A percentile compares a stretch with the other conserved stretches of the same genome.
These are phyloP conservation scores for Falco cherrug DNA, from an alignment of 2,797 vertebrate species.

Conservation along the genomic window DNA sequence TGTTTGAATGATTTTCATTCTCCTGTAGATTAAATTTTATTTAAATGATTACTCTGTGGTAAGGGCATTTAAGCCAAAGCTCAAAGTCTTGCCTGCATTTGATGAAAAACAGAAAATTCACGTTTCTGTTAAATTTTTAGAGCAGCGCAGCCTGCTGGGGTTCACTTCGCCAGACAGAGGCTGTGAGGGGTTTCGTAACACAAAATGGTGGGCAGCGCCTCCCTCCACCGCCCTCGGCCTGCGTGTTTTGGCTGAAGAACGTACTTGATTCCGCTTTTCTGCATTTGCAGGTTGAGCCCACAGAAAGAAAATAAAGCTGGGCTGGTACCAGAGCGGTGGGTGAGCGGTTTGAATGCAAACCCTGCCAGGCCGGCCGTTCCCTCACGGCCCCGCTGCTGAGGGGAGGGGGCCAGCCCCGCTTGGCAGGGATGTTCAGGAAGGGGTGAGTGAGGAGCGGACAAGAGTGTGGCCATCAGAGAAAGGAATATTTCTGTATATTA, in stretches of 20 bases:
- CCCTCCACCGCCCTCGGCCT: fast-evolving
- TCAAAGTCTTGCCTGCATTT: fast-evolving
- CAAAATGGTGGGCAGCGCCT: too few relatives aligned
- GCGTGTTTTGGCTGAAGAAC: fast-evolving
- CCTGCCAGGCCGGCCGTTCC: not conserved
- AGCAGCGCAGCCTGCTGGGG: not conserved
- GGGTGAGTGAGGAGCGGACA: not conserved
- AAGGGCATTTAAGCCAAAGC: not conserved
- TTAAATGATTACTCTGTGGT: not conserved
- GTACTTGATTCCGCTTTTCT: not conserved
- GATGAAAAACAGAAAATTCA: not conserved
- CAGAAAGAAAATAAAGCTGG: not conserved
- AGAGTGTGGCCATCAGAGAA: fast-evolving
- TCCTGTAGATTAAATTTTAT: not conserved
- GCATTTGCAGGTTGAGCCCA: too few relatives aligned
- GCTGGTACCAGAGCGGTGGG: not conserved
- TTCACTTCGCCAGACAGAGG: not conserved
- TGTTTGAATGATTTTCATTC: not conserved
- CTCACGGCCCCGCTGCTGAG: too few relatives aligned
- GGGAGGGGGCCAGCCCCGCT: too few relatives aligned
- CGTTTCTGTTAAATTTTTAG: not conserved
- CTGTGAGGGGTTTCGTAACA: not conserved
- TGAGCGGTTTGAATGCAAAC: not conserved
- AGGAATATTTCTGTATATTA: fast-evolving
- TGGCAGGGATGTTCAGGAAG: not conserved